phyloP scores from a whole-genome alignment of 1,140 invertebrate species.

The Sarcophaga peregrina region DNA sequence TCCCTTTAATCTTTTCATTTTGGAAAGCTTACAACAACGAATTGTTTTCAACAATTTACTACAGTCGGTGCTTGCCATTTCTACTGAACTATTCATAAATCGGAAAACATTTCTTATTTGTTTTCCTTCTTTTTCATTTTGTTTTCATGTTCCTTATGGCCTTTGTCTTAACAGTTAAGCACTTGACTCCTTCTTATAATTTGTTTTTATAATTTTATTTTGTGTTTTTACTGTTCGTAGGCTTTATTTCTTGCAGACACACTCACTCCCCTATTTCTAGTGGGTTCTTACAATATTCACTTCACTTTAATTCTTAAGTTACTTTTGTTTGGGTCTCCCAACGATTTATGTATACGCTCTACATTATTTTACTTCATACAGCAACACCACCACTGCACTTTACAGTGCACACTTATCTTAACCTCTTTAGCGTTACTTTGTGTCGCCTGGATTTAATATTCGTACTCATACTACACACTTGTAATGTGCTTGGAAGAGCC shows the following conservation, averaged over 20 bases:
- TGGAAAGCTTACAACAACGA: too few relatives aligned
- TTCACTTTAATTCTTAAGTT: not conserved
- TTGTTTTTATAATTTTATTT: too few relatives aligned
- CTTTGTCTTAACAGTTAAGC: slow-evolving; percentile 1
- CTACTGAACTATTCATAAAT: too few relatives aligned
- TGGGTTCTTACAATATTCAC: too few relatives aligned
- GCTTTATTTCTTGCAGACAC: not conserved
- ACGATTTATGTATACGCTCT: too few relatives aligned
- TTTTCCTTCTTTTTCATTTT: not conserved
- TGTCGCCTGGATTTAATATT: not conserved
- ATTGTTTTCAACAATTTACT: too few relatives aligned
- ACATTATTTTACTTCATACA: too few relatives aligned
- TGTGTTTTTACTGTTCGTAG: not conserved
- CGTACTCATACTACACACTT: not conserved
- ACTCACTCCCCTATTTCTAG: not conserved
- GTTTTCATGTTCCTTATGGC: not conserved
- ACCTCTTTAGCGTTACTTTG: slow-evolving; percentile 11
- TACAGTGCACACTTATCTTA: not conserved
- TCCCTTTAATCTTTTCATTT: too few relatives aligned
- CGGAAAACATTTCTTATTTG: too few relatives aligned
- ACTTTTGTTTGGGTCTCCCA: not conserved
- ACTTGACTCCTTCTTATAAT: not conserved
- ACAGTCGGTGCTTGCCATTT: too few relatives aligned
- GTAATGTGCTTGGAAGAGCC: too few relatives aligned
- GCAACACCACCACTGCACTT: too few relatives aligned